phyloP scores from a whole-genome alignment of 2,797 vertebrate genomes.

The Mustela erminea region DNA sequence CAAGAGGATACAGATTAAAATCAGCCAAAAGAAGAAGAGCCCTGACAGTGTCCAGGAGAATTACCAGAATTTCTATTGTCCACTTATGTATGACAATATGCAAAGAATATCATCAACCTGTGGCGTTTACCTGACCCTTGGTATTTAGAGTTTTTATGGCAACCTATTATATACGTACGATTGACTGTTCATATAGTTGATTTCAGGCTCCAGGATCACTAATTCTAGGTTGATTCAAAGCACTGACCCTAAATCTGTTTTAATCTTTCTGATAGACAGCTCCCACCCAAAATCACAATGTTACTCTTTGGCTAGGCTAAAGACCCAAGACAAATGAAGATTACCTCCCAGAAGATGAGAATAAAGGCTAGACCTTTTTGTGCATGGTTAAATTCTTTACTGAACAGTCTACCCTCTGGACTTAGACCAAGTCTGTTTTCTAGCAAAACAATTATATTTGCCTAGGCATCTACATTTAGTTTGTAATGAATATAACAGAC shows the following conservation, averaged over 20 bases:
- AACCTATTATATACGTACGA: background rate
- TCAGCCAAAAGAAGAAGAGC: background rate
- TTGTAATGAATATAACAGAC: background rate
- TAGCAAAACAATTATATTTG: background rate
- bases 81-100: background rate
- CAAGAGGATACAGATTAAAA: background rate
- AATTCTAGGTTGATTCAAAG: background rate
- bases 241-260: background rate
- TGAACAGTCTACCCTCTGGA: background rate
- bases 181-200: background rate
- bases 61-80: background rate
- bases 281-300: background rate
- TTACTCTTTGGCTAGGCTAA: background rate
- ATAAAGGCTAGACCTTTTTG: background rate
- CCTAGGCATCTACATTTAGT: background rate
- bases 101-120: background rate
- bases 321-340: background rate
- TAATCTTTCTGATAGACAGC: background rate
- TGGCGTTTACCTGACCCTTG: background rate
- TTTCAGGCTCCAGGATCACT: background rate
- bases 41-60: background rate
- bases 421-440: background rate
- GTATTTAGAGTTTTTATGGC: background rate
- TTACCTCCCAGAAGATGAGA: background rate
- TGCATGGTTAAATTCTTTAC: background rate